Conservation (phyloP, 2,888 invertebrate species). For the Drosophila vallismaia region DNA sequence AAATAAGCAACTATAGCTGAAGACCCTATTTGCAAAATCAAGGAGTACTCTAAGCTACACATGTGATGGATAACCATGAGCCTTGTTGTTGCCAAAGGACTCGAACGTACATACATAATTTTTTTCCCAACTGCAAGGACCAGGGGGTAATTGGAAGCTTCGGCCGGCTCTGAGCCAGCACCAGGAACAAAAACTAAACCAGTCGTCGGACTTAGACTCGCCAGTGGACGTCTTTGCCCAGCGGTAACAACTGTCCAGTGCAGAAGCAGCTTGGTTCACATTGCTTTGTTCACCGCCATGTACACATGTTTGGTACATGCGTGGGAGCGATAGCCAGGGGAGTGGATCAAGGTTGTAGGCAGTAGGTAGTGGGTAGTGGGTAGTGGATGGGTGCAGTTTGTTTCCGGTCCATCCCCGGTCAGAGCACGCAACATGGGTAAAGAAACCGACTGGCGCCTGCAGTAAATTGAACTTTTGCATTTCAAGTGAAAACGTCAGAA, state of each 20-base stretch:
- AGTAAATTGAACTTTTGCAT: conserved; percentile 79
- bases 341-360: conserved; percentile 4
- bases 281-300: conserved; percentile 64
- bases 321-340: conserved; percentile 14
- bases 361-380: background rate
- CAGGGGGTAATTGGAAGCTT: conserved; percentile 16
- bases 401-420: conserved; percentile 60
- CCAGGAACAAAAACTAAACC: conserved; percentile 31
- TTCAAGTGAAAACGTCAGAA: conserved; percentile 70
- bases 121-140: background rate
- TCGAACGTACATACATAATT: background rate
- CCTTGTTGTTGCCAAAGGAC: background rate
- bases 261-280: conserved; percentile 52
- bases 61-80: too few species aligned
- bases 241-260: conserved; percentile 75
- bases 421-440: conserved; percentile 64
- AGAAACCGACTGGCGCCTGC: conserved; percentile 72
- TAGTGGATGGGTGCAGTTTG: conserved; percentile 45
- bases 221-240: conserved; percentile 68
- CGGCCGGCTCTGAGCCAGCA: conserved; percentile 9
- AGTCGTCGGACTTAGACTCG: conserved; percentile 27
- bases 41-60: too few species aligned
- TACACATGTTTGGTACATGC: conserved; percentile 35
- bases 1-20: background rate
- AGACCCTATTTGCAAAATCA: background rate